These are phyloP conservation scores for Strigops habroptila DNA, from an alignment of 2,113 vertebrate species.

Conservation along the genomic window DNA sequence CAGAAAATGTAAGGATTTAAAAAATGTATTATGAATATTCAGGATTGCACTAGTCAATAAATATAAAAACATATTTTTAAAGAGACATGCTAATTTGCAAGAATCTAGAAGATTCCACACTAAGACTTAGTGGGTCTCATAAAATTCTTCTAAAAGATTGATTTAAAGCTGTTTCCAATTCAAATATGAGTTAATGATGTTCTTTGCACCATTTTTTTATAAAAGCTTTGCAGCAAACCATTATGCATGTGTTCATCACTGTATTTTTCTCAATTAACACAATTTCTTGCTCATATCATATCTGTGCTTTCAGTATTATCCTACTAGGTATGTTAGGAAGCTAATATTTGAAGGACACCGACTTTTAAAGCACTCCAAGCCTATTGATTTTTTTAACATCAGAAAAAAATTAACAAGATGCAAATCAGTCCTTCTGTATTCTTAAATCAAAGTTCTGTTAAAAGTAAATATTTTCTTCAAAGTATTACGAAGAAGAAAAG, in stretches of 20 bases:
- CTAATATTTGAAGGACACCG: not conserved
- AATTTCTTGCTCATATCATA: not conserved
- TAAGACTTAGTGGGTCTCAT: not conserved
- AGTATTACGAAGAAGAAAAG: not conserved
- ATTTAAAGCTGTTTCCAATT: not conserved
- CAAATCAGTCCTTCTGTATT: not conserved
- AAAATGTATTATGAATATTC: not conserved
- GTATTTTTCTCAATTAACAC: not conserved
- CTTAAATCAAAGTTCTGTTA: not conserved
- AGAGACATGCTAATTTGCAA: not conserved
- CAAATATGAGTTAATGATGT: not conserved
- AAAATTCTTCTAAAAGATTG: not conserved
- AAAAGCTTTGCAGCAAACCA: not conserved
- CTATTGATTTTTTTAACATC: not conserved
- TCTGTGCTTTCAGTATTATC: not conserved
- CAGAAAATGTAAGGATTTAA: not conserved
- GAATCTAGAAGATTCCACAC: not conserved
- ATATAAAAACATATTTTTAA: not conserved
- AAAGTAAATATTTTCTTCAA: not conserved
- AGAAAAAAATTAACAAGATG: not conserved
- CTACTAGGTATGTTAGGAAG: not conserved
- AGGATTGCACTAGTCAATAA: not conserved
- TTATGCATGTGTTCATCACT: not conserved
- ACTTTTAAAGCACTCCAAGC: not conserved
- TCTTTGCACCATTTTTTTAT: not conserved